These are phyloP conservation scores for Trinorchestia longiramus DNA, from an alignment of 1,140 invertebrate species.

Conservation along the genomic window DNA sequence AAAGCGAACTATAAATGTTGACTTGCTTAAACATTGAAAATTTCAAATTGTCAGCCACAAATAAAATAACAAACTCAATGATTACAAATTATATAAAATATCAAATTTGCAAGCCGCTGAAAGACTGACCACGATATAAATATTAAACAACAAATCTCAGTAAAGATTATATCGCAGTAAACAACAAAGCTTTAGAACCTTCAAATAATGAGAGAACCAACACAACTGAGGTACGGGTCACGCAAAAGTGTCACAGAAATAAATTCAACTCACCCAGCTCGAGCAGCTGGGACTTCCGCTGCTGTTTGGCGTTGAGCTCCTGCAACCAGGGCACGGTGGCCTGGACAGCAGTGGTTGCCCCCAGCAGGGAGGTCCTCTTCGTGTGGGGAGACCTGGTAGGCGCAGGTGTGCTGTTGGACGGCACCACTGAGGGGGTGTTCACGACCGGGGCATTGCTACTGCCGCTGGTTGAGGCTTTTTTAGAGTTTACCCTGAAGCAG, in stretches of 20 bases:
- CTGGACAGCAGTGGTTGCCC: not conserved
- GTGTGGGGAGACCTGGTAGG: not conserved
- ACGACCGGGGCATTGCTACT: not conserved
- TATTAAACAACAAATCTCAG: no score
- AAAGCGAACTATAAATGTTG: no score
- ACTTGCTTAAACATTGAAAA: no score
- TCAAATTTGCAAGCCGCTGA: no score
- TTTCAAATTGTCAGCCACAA: no score
- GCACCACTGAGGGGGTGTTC: not conserved
- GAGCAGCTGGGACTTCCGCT: not conserved
- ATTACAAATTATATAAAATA: no score
- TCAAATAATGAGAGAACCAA: not conserved
- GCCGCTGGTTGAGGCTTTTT: not conserved
- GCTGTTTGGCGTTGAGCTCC: constrained; percentile 40
- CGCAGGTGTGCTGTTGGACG: not conserved
- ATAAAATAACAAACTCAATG: no score
- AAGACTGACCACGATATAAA: no score
- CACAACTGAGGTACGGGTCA: not conserved
- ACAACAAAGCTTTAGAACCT: no score
- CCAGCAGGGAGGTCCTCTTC: not conserved
- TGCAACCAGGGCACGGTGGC: constrained; percentile 18
- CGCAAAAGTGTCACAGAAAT: not conserved
- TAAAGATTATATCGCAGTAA: no score
- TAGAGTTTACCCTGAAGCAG: not conserved
- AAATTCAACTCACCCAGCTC: not conserved